Percentiles rank a stretch among this genome's conserved stretches.
phyloP scores from a whole-genome alignment of 2,113 vertebrate species.

The Promerops cafer region DNA sequence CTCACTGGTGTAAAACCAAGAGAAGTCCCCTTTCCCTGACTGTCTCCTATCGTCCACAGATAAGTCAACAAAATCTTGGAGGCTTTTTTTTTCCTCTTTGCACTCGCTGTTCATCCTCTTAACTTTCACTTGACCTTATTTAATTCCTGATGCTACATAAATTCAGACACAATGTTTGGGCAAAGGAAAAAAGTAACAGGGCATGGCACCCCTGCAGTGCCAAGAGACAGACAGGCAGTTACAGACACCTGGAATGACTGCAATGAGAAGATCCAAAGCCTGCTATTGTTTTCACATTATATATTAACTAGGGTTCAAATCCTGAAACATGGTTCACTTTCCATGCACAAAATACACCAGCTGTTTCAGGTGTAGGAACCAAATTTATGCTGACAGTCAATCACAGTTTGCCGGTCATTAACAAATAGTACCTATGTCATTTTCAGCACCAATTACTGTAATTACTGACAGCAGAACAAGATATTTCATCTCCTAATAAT shows the following conservation, averaged over 20 bases:
- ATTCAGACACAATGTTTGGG: background rate
- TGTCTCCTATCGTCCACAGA: background rate
- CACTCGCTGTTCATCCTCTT: background rate
- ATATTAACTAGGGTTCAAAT: background rate
- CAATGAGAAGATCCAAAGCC: background rate
- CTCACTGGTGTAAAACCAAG: background rate
- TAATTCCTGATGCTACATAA: background rate
- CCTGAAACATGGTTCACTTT: background rate
- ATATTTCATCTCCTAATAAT: background rate
- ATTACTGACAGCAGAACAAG: background rate
- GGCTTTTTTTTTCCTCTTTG: background rate
- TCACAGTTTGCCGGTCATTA: background rate
- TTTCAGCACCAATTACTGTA: constrained; percentile 12
- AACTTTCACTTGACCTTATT: background rate
- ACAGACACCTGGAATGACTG: background rate
- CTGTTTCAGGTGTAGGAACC: background rate
- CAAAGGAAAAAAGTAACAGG: background rate
- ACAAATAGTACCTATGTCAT: background rate
- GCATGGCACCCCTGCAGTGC: background rate
- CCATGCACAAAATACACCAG: background rate
- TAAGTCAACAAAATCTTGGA: background rate
- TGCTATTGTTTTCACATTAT: background rate
- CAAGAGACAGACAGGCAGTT: background rate
- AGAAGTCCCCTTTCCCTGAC: background rate
- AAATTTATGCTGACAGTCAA: background rate